These are phyloP conservation scores for Phylloscopus trochilus DNA, from an alignment of 2,113 vertebrate species.

Conservation along the genomic window DNA sequence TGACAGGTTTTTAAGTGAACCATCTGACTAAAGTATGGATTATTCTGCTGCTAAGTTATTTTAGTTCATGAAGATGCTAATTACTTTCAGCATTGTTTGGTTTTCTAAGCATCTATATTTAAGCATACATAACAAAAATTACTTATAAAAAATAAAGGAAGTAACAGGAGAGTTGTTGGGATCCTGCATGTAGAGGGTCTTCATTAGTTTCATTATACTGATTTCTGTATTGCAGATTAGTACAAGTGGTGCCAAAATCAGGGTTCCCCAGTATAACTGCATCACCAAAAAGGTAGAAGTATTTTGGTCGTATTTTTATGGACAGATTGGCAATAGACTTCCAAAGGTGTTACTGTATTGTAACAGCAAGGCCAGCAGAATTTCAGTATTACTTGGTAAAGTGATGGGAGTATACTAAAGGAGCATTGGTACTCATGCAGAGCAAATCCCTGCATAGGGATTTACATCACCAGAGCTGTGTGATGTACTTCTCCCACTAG, in stretches of 20 bases:
- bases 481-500: not conserved
- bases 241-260: not conserved
- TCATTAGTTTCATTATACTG: not conserved
- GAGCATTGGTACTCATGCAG: not conserved
- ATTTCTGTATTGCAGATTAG: not conserved
- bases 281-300: not conserved
- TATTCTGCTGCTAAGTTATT: not conserved
- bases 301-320: not conserved
- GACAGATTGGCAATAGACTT: not conserved
- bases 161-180: not conserved
- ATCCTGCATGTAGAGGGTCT: not conserved
- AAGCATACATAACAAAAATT: not conserved
- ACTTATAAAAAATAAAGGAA: not conserved
- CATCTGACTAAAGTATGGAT: not conserved
- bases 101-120: not conserved
- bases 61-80: not conserved
- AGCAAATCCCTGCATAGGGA: not conserved
- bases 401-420: not conserved
- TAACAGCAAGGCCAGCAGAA: not conserved
- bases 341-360: not conserved
- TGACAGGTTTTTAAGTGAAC: not conserved
- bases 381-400: not conserved
- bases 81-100: not conserved
- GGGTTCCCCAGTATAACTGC: not conserved
- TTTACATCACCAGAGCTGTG: not conserved